These are phyloP conservation scores for Loripinus fragilis DNA, from an alignment of 2,888 invertebrate genomes.

Conservation along the genomic window DNA sequence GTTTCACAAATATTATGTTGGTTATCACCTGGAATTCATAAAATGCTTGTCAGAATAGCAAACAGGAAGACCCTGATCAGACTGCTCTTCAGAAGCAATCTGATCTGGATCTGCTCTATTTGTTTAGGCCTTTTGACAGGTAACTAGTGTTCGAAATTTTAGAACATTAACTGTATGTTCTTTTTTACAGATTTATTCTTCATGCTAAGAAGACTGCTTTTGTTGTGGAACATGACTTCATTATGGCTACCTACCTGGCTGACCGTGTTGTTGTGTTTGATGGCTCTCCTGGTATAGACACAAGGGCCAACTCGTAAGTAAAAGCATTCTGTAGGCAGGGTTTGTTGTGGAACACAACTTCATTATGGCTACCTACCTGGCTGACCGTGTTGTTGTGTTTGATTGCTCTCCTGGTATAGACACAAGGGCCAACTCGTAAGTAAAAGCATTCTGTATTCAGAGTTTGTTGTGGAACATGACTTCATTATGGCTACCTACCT, in stretches of 20 bases:
- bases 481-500: slow-evolving; percentile 99
- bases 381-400: slow-evolving; percentile 99
- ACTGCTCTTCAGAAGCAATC: no score
- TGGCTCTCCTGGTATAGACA: slow-evolving; percentile 94
- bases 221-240: slow-evolving; percentile 99
- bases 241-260: slow-evolving; percentile 99
- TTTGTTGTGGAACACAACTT: slow-evolving; percentile 99
- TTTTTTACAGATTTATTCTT: slow-evolving; percentile 90
- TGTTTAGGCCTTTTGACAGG: no score
- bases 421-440: slow-evolving; percentile 92
- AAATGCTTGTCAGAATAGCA: no score
- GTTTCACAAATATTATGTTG: no score
- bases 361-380: slow-evolving; percentile 99
- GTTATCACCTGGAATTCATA: no score
- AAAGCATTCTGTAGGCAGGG: slow-evolving; percentile 98
- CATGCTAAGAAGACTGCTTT: slow-evolving; percentile 99
- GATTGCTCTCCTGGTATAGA: slow-evolving; percentile 96
- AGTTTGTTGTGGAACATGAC: slow-evolving; percentile 99
- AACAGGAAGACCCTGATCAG: no score
- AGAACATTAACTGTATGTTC: no score
- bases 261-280: slow-evolving; percentile 99
- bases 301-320: slow-evolving; percentile 90
- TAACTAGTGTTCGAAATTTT: no score
- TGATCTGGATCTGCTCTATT: no score
- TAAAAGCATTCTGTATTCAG: slow-evolving; percentile 95